Percentiles rank a stretch among this genome's conserved stretches.
Conservation (phyloP, 2,797 vertebrate species). For the Gallinago solitaria region DNA sequence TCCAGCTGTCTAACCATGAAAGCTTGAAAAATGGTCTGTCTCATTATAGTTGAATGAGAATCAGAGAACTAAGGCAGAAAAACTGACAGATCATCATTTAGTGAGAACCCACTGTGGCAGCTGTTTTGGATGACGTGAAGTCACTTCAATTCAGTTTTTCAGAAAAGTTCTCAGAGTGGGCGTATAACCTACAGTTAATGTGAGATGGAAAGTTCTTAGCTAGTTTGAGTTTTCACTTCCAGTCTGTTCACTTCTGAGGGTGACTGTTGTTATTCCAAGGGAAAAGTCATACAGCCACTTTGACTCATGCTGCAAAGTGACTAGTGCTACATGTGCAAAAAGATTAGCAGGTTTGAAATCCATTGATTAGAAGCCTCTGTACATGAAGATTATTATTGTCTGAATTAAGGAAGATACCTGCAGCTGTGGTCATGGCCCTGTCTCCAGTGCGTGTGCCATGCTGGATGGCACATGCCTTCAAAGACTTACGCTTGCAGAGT, state of each 20-base stretch:
- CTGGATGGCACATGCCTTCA: background rate
- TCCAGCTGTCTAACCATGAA: background rate
- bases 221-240: background rate
- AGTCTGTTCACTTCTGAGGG: background rate
- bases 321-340: background rate
- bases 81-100: background rate
- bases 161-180: background rate
- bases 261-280: background rate
- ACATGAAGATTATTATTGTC: background rate
- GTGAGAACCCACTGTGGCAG: background rate
- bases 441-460: fast-evolving
- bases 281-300: background rate
- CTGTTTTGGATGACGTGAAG: background rate
- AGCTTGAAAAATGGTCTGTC: background rate
- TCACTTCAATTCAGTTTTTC: background rate
- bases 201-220: background rate
- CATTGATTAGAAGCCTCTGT: background rate
- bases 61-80: background rate
- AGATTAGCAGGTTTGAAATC: background rate
- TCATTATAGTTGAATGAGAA: background rate
- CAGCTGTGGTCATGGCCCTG: background rate
- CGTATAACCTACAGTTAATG: background rate
- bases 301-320: background rate
- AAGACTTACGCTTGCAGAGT: background rate
- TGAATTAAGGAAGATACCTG: background rate